A percentile compares a stretch with the other conserved stretches of the same genome.
phyloP scores from a whole-genome alignment of 2,888 invertebrate genomes.

The Chrysolina oricalcia region DNA sequence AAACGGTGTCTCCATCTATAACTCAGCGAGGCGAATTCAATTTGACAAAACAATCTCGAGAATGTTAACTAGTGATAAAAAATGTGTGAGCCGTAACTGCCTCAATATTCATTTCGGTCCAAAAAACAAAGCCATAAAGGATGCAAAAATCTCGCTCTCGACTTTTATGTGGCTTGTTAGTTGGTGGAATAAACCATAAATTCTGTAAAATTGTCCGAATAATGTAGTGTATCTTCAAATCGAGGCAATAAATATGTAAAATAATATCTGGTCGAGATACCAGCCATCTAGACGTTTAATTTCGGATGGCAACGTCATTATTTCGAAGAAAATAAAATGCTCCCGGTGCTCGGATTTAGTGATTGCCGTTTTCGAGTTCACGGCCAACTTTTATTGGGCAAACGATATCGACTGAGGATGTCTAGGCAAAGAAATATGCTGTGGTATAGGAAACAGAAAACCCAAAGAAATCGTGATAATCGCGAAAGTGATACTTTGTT shows the following conservation, averaged over 20 bases:
- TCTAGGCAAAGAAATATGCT: too few species aligned
- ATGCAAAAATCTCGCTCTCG: conserved; percentile 59
- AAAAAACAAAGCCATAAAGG: conserved; percentile 60
- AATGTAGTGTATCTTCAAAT: conserved; percentile 57
- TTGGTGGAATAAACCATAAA: conserved; percentile 61
- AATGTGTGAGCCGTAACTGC: conserved; percentile 43
- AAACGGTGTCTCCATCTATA: background rate
- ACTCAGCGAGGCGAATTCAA: background rate
- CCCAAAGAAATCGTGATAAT: too few species aligned
- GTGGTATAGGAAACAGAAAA: too few species aligned
- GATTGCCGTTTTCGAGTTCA: background rate
- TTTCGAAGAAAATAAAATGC: conserved; percentile 19
- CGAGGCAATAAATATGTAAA: conserved; percentile 66
- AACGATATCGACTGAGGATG: too few species aligned
- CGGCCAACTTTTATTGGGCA: background rate
- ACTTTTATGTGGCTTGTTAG: conserved; percentile 64
- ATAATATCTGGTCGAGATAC: conserved; percentile 59
- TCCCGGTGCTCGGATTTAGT: conserved; percentile 7
- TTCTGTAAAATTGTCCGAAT: conserved; percentile 60
- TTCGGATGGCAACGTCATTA: conserved; percentile 33
- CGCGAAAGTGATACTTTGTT: too few species aligned
- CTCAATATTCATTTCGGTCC: conserved; percentile 27
- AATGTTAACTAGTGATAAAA: conserved; percentile 42
- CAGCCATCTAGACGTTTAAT: conserved; percentile 45
- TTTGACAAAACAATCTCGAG: conserved; percentile 33